Base-by-base conservation (phyloP, 2,888 invertebrate genomes). In the Euproctis similis region DNA sequence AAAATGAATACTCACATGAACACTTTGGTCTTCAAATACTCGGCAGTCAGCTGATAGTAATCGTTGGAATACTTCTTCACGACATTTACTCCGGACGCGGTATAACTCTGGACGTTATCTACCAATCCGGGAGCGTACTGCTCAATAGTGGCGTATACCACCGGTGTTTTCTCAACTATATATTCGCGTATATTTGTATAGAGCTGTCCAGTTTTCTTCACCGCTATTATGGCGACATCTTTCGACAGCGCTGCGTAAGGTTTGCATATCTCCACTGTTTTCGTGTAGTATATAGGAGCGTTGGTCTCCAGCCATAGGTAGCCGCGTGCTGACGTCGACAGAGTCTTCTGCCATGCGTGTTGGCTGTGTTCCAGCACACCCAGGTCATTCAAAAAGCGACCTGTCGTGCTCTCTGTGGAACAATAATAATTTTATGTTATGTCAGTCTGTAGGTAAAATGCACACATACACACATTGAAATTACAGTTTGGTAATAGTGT, bases 1-100 rank as follows among this genome's bases (percentile, higher is more conserved):
- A n/a, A n/a, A n/a, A 32, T 11, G 1, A 6, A 53, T 58, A 90
- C 93, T 91, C 82, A 93, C 93, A 92, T 86, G 78, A 93, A 92
- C 31, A 93, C 89, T 80, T 92, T 91, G 29, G 89, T 90, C 60
- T 87, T 88, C 58, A 92, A 77, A 78, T 91, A 91, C 37, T 87
- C 85, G 6, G 85, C 65, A 3, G 86, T 77, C 18, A 82, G 62
- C 44, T 81, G 74, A 46, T 86, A 86, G 50, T 87, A 87, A 33
- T 87, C 75, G 16, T 60, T 61, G 1, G 86, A 82, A 35, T 80
- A 75, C 33, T 82, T 78, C 60, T 77, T 85, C 8, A 84, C 67
- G 20, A 78, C 54, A 18, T 67, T 67, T 46, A 85, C 80, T 1
- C 78, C 82, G 8, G 70, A 65, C 5, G 57, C 54, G 1, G 85